These are phyloP conservation scores for Orthonychiurus folsomi DNA, from an alignment of 2,888 invertebrate genomes.

Conservation along the genomic window DNA sequence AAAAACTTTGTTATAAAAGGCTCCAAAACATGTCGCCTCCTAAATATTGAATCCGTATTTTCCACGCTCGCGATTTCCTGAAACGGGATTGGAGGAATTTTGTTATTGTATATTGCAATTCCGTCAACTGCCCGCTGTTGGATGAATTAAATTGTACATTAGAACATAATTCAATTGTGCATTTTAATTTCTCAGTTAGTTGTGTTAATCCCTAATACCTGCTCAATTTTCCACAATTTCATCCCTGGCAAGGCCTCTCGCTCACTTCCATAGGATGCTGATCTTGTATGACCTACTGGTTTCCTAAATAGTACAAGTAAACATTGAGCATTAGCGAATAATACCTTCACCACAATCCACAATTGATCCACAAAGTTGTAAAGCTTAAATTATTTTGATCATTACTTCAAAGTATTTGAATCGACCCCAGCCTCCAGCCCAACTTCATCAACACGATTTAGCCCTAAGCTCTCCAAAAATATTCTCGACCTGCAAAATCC, in stretches of 20 bases:
- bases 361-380: too few species aligned
- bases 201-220: not conserved
- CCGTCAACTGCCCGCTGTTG: too few species aligned
- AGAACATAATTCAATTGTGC: too few species aligned
- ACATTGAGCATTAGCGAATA: not conserved
- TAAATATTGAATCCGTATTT: constrained; percentile 11
- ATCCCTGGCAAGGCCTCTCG: constrained; percentile 15
- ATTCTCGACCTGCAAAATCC: constrained; percentile 33
- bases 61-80: not conserved
- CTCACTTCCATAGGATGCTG: constrained; percentile 31
- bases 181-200: too few species aligned
- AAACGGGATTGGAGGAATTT: constrained; percentile 10
- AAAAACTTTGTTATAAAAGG: constrained; percentile 31
- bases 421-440: constrained; percentile 33
- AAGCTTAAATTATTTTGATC: too few species aligned
- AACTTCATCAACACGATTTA: constrained; percentile 31
- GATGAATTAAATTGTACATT: too few species aligned
- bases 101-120: constrained; percentile 22
- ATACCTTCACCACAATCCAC: too few species aligned
- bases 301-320: not conserved
- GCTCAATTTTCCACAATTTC: not conserved
- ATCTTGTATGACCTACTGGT: constrained; percentile 24
- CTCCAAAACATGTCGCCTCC: constrained; percentile 28
- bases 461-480: constrained; percentile 34
- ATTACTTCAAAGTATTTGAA: constrained; percentile 5